Conservation (phyloP, 2,113 vertebrate species). For the Oriolus oriolus region DNA sequence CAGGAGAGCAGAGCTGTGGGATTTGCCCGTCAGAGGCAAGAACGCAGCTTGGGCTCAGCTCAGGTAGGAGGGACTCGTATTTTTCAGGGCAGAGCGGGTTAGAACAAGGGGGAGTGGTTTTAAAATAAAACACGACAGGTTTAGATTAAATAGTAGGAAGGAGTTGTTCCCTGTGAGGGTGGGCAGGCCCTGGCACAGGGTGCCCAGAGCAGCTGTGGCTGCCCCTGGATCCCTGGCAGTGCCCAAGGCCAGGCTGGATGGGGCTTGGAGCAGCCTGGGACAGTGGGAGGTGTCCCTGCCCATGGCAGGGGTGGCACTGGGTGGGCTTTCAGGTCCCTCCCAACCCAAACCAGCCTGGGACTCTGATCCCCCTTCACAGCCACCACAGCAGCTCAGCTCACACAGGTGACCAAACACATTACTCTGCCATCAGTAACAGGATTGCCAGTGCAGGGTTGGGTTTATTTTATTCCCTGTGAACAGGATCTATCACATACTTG, state of each 20-base stretch:
- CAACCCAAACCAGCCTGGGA: not conserved
- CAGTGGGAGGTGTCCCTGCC: not conserved
- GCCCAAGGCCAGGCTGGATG: not conserved
- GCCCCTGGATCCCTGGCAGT: not conserved
- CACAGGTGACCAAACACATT: not conserved
- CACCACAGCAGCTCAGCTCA: not conserved
- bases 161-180: not conserved
- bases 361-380: not conserved
- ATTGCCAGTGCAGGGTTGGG: fast-evolving
- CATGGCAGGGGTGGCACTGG: not conserved
- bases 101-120: not conserved
- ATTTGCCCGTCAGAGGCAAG: not conserved
- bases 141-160: not conserved
- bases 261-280: not conserved
- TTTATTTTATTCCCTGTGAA: not conserved
- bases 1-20: not conserved
- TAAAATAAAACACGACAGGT: not conserved
- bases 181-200: not conserved
- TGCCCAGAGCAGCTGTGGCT: not conserved
- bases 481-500: not conserved
- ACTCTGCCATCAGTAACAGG: not conserved
- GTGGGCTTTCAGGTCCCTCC: not conserved
- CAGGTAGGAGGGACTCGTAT: not conserved
- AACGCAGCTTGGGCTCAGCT: not conserved
- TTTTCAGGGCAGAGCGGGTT: not conserved